A percentile compares a stretch with the other conserved stretches of the same genome.
phyloP scores from a whole-genome alignment of 2,113 vertebrate species.

The Corvus hawaiiensis region DNA sequence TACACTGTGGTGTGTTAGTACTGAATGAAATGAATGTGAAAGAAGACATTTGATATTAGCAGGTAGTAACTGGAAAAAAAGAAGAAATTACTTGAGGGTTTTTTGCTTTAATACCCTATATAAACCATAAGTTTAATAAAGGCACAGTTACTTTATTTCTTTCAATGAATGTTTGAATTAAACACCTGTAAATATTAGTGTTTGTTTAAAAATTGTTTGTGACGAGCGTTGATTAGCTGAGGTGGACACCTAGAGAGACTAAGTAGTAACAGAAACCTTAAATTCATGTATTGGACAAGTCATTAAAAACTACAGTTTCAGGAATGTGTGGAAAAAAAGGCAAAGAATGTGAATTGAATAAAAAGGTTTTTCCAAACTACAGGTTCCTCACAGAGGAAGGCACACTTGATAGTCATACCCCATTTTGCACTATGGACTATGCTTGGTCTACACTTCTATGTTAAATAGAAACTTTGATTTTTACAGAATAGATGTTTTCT shows the following conservation, averaged over 20 bases:
- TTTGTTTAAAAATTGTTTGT: neutral
- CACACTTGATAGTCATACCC: neutral
- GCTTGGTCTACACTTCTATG: neutral
- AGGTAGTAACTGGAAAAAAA: neutral
- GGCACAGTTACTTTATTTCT: neutral
- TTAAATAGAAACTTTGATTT: neutral
- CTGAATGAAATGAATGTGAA: neutral
- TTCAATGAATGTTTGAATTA: neutral
- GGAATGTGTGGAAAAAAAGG: neutral
- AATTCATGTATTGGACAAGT: neutral
- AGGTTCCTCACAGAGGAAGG: neutral
- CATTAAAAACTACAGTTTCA: neutral
- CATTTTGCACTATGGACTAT: neutral
- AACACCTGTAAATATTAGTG: neutral
- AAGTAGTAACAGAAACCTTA: neutral
- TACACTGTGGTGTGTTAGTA: neutral
- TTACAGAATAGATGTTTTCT: neutral
- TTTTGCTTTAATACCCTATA: neutral
- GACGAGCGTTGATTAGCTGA: neutral
- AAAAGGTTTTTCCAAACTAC: neutral
- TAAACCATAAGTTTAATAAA: neutral
- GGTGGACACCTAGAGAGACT: neutral
- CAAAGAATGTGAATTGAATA: neutral
- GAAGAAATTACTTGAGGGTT: accelerated
- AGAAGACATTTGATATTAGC: neutral